phyloP scores from a whole-genome alignment of 2,797 vertebrate species.

The Macropus fuliginosus region DNA sequence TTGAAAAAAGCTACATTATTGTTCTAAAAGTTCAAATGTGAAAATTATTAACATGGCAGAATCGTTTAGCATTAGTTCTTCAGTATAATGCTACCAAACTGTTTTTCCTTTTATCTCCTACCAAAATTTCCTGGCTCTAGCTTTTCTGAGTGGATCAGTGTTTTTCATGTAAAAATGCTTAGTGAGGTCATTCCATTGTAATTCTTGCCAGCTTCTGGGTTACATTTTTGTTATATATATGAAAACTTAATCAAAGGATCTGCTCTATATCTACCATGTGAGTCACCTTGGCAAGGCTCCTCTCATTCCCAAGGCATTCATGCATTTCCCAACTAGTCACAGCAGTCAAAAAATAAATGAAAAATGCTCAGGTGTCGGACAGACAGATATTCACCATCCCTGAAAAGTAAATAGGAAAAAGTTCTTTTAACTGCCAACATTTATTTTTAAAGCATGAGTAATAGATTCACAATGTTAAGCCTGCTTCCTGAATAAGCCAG shows the following conservation, averaged over 20 bases:
- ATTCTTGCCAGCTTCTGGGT: background rate
- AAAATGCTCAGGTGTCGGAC: background rate
- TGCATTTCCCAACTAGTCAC: background rate
- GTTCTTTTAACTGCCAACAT: background rate
- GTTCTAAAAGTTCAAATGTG: background rate
- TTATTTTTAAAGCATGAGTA: constrained; percentile 1
- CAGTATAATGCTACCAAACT: constrained; percentile 1
- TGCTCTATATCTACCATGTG: background rate
- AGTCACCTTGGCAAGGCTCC: background rate
- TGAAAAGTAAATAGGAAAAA: background rate
- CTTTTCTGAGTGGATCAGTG: background rate
- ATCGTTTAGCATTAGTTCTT: background rate
- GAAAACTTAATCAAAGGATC: constrained; percentile 17
- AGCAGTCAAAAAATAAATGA: background rate
- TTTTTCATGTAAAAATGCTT: constrained; percentile 19
- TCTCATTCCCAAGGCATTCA: background rate
- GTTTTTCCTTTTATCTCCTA: background rate
- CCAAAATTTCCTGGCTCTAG: background rate
- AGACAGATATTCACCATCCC: constrained; percentile 14
- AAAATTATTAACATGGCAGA: background rate
- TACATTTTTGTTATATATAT: background rate
- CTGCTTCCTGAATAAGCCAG: background rate
- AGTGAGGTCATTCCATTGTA: constrained; percentile 9
- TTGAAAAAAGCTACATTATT: background rate
- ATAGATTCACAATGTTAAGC: background rate